phyloP scores from a whole-genome alignment of 2,888 invertebrate genomes.

The Zygaena filipendulae region DNA sequence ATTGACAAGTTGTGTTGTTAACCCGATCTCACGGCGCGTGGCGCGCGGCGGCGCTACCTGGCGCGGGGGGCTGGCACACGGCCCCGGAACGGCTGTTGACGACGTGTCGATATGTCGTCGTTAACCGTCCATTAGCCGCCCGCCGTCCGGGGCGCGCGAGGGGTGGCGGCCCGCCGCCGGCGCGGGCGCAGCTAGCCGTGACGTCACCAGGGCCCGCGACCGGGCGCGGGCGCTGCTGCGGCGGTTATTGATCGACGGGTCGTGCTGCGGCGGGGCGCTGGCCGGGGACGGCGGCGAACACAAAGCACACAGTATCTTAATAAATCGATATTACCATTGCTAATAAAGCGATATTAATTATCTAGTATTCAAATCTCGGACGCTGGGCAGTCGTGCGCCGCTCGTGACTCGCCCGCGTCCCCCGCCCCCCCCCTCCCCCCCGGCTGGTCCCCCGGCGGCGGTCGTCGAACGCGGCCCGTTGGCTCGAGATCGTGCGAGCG shows the following conservation, averaged over 20 bases:
- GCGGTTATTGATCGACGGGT: slow-evolving; percentile 26
- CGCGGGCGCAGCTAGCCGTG: slow-evolving; percentile 7
- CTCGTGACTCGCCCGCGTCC: slow-evolving; percentile 37
- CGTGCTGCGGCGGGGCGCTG: slow-evolving; percentile 18
- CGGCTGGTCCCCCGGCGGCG: neutral
- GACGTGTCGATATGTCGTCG: too few species aligned
- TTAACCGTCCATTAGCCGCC: slow-evolving; percentile 2
- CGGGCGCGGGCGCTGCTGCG: slow-evolving; percentile 10
- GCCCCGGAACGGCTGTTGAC: slow-evolving; percentile 1
- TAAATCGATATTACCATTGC: slow-evolving; percentile 58
- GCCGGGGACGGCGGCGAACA: slow-evolving; percentile 29
- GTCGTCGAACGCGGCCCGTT: neutral
- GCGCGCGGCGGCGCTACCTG: too few species aligned
- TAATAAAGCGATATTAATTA: slow-evolving; percentile 68
- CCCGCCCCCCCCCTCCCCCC: slow-evolving; percentile 13
- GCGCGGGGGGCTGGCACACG: slow-evolving; percentile 3
- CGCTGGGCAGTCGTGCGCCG: slow-evolving; percentile 42
- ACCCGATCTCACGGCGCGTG: too few species aligned
- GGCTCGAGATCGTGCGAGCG: too few species aligned
- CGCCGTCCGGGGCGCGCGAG: too few species aligned
- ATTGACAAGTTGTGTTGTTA: too few species aligned
- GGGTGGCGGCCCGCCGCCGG: slow-evolving; percentile 2
- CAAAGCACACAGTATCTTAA: slow-evolving; percentile 59
- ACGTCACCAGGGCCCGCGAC: slow-evolving; percentile 7
- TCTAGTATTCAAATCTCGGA: slow-evolving; percentile 65